These are phyloP conservation scores for Drosophila ambigua DNA, from an alignment of 1,140 invertebrate genomes.

Conservation along the genomic window DNA sequence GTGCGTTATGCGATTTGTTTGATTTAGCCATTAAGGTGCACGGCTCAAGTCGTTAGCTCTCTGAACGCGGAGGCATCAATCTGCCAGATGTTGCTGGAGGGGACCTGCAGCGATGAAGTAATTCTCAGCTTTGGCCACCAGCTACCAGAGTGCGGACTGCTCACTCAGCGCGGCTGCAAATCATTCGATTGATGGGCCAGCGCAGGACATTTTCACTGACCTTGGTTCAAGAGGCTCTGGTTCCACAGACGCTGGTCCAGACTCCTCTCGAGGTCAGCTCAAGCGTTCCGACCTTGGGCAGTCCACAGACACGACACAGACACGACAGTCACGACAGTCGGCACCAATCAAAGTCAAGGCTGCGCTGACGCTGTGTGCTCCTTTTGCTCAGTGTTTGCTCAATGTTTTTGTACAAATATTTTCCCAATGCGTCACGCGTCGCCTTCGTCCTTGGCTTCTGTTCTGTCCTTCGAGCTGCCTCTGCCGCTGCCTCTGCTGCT, in stretches of 20 bases:
- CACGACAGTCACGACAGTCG: conserved; percentile 18
- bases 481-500: conserved; percentile 6
- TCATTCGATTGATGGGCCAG: conserved; percentile 20
- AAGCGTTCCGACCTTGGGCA: conserved; percentile 38
- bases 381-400: conserved; percentile 39
- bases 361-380: conserved; percentile 54
- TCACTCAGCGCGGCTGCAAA: neutral
- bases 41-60: conserved; percentile 4
- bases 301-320: no score
- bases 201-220: conserved; percentile 50
- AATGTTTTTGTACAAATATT: conserved; percentile 73
- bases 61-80: conserved; percentile 9
- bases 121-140: conserved; percentile 37
- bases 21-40: conserved; percentile 48
- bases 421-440: conserved; percentile 74
- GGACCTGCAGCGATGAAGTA: conserved; percentile 50
- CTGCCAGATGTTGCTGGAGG: conserved; percentile 21
- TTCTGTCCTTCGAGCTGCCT: conserved; percentile 49
- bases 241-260: conserved; percentile 10
- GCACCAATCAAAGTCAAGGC: conserved; percentile 74
- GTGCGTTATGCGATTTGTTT: conserved; percentile 49
- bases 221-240: conserved; percentile 35
- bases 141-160: no score
- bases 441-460: conserved; percentile 74
- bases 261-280: conserved; percentile 52